Evolutionary conservation across 2,888 invertebrate genomes (phyloP).

Genomic region (Aphrophora alni): DNA sequence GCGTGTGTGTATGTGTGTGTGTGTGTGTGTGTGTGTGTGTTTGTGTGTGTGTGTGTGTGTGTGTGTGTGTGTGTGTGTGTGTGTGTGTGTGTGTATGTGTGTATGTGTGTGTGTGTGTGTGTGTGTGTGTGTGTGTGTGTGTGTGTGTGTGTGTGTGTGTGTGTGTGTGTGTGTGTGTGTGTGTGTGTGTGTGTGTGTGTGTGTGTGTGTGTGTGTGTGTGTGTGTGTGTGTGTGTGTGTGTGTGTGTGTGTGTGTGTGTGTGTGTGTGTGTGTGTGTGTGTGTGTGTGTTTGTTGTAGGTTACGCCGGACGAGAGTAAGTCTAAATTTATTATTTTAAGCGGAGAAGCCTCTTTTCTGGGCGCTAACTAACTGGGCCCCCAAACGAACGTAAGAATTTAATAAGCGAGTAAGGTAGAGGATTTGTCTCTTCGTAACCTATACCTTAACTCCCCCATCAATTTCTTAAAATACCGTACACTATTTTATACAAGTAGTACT

Average conservation of each 20-base stretch:
- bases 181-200: neutral
- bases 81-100: neutral
- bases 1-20: neutral
- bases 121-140: neutral
- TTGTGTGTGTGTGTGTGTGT: neutral
- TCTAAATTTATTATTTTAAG: too few species aligned
- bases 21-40: neutral
- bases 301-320: too few species aligned
- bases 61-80: neutral
- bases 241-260: neutral
- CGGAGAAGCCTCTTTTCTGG: too few species aligned
- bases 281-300: neutral
- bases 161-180: neutral
- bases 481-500: too few species aligned
- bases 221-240: neutral
- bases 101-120: neutral
- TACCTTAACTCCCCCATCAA: too few species aligned
- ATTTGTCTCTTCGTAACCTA: too few species aligned
- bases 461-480: too few species aligned
- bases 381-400: too few species aligned
- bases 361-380: too few species aligned
- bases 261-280: neutral
- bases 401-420: too few species aligned
- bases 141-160: neutral
- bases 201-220: neutral